phyloP scores from a whole-genome alignment of 2,797 vertebrate genomes.

The Pipistrellus pipistrellus region DNA sequence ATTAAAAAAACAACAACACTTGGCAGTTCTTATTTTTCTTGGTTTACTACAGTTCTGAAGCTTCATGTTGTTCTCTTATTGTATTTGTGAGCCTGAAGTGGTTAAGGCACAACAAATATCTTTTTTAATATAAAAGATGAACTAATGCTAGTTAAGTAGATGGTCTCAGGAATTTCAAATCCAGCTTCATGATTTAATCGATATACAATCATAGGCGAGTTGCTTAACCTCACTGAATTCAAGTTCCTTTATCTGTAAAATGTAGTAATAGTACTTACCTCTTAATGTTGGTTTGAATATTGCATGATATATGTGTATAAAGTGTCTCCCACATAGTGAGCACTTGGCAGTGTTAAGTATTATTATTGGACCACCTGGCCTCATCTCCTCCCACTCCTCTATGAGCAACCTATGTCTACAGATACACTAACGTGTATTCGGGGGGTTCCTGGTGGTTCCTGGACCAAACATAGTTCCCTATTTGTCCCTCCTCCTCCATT shows the following conservation, averaged over 20 bases:
- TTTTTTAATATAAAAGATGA: constrained; percentile 29
- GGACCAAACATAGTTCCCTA: background rate
- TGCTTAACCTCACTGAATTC: constrained; percentile 26
- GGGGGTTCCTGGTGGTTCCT: background rate
- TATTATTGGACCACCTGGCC: background rate
- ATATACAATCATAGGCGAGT: background rate
- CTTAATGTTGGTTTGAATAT: background rate
- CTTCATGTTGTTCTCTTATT: background rate
- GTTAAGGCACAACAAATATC: background rate
- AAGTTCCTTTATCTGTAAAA: constrained; percentile 34
- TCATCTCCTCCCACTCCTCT: background rate
- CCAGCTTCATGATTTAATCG: background rate
- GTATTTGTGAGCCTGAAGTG: constrained; percentile 4
- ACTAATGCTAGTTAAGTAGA: background rate
- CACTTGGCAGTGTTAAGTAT: background rate
- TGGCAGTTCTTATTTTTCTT: constrained; percentile 33
- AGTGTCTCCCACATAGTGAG: background rate
- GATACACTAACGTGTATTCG: background rate
- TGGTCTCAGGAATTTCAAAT: constrained; percentile 38
- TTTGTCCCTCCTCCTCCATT: background rate
- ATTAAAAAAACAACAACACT: background rate
- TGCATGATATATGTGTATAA: background rate
- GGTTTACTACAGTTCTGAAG: constrained; percentile 53
- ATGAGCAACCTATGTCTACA: background rate
- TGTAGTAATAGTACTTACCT: background rate